phyloP scores from a whole-genome alignment of 2,113 vertebrate genomes.

The Mirza zaza region DNA sequence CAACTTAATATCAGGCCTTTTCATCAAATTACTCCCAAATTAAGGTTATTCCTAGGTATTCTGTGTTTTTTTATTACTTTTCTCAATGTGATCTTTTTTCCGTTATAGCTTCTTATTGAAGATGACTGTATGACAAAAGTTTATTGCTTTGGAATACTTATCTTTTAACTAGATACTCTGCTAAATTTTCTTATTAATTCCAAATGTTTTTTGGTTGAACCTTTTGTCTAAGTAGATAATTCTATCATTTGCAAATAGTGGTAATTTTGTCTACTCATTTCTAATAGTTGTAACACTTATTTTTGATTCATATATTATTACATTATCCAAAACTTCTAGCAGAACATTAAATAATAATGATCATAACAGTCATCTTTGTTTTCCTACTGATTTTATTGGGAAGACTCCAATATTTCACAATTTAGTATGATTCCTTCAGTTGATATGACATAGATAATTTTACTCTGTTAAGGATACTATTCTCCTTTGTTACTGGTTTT shows the following conservation, averaged over 20 bases:
- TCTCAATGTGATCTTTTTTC: background rate
- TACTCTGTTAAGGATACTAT: background rate
- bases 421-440: background rate
- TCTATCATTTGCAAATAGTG: background rate
- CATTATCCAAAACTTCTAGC: background rate
- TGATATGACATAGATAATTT: background rate
- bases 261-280: background rate
- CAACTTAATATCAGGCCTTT: background rate
- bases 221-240: conserved; percentile 34
- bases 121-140: background rate
- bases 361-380: background rate
- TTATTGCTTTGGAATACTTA: background rate
- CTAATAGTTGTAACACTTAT: background rate
- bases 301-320: background rate
- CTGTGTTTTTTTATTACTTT: background rate
- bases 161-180: conserved; percentile 37
- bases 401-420: background rate
- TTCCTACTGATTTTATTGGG: background rate
- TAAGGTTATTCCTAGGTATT: background rate
- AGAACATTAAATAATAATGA: background rate
- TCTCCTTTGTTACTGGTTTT: background rate
- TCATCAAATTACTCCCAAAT: background rate
- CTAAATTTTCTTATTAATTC: conserved; percentile 42
- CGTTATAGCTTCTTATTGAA: background rate
- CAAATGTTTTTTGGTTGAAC: background rate